These are phyloP conservation scores for Adoxophyes honmai DNA, from an alignment of 1,140 invertebrate species.

Conservation along the genomic window DNA sequence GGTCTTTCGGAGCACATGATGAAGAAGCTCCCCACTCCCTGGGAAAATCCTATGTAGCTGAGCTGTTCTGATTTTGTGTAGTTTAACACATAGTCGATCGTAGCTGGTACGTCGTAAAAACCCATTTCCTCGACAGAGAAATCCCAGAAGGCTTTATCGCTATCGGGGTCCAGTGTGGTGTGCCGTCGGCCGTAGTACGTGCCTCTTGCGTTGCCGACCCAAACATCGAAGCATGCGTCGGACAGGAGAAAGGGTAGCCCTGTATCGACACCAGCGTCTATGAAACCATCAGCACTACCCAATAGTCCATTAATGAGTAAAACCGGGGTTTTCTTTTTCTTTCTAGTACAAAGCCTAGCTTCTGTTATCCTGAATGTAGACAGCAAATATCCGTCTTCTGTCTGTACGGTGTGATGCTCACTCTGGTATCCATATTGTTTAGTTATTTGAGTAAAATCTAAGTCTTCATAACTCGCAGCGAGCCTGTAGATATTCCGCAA, in stretches of 20 bases:
- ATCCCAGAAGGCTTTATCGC: slow-evolving; percentile 72
- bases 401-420: slow-evolving; percentile 46
- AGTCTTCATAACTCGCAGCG: not conserved
- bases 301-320: slow-evolving; percentile 81
- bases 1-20: slow-evolving; percentile 62
- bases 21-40: slow-evolving; percentile 72
- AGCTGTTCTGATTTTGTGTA: slow-evolving; percentile 70
- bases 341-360: slow-evolving; percentile 27
- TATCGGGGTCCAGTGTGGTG: slow-evolving; percentile 73
- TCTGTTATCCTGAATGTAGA: slow-evolving; percentile 65
- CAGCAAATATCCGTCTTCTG: slow-evolving; percentile 76
- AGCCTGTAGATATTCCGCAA: not conserved
- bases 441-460: slow-evolving; percentile 42
- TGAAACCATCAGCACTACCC: slow-evolving; percentile 81
- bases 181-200: slow-evolving; percentile 81
- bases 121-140: slow-evolving; percentile 85
- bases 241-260: slow-evolving; percentile 81
- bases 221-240: slow-evolving; percentile 87
- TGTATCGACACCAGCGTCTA: slow-evolving; percentile 80
- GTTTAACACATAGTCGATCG: too few species aligned
- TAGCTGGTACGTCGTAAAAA: slow-evolving; percentile 84
- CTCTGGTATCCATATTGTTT: slow-evolving; percentile 36
- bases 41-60: slow-evolving; percentile 80
- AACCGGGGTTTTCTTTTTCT: slow-evolving; percentile 33
- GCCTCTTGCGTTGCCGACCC: slow-evolving; percentile 84